Percentiles rank a stretch among this genome's conserved stretches.
phyloP scores from a whole-genome alignment of 1,140 invertebrate species.

The Orius laevigatus region DNA sequence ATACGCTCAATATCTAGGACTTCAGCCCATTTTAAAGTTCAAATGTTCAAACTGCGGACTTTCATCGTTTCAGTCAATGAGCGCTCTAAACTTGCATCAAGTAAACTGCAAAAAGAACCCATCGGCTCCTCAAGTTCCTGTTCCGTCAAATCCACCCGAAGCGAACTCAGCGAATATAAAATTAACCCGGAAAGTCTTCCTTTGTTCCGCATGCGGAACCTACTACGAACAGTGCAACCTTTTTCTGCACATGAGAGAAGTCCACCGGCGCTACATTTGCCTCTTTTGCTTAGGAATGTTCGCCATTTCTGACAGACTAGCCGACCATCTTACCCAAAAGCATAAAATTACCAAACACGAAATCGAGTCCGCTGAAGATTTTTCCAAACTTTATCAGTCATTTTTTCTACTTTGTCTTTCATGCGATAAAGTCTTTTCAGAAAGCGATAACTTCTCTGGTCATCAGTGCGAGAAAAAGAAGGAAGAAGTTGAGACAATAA shows the following conservation, averaged over 20 bases:
- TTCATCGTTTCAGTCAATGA: slow-evolving; percentile 38
- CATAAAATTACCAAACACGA: slow-evolving; percentile 51
- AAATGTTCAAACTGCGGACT: slow-evolving; percentile 45
- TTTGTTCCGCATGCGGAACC: slow-evolving; percentile 57
- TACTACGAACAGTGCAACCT: slow-evolving; percentile 72
- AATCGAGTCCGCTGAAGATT: slow-evolving; percentile 42
- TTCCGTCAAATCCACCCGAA: slow-evolving; percentile 22
- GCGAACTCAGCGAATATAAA: slow-evolving; percentile 34
- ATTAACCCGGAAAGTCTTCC: slow-evolving; percentile 53
- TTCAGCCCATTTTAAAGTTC: slow-evolving; percentile 46
- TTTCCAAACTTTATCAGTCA: slow-evolving; percentile 42
- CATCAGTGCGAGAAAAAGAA: slow-evolving; percentile 40
- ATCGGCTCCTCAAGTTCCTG: slow-evolving; percentile 22
- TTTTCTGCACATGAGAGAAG: slow-evolving; percentile 61
- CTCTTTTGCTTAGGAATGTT: slow-evolving; percentile 63
- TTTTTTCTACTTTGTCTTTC: slow-evolving; percentile 60
- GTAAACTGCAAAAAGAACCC: slow-evolving; percentile 33
- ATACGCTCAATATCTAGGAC: slow-evolving; percentile 52
- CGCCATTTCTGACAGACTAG: slow-evolving; percentile 54
- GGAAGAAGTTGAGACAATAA: neutral
- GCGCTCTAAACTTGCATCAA: slow-evolving; percentile 41
- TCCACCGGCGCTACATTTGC: slow-evolving; percentile 59
- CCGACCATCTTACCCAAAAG: slow-evolving; percentile 52
- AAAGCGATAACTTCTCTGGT: slow-evolving; percentile 51
- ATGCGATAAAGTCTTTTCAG: slow-evolving; percentile 54